These are phyloP conservation scores for Eupristina koningsbergeri DNA, from an alignment of 1,140 invertebrate species.

Conservation along the genomic window DNA sequence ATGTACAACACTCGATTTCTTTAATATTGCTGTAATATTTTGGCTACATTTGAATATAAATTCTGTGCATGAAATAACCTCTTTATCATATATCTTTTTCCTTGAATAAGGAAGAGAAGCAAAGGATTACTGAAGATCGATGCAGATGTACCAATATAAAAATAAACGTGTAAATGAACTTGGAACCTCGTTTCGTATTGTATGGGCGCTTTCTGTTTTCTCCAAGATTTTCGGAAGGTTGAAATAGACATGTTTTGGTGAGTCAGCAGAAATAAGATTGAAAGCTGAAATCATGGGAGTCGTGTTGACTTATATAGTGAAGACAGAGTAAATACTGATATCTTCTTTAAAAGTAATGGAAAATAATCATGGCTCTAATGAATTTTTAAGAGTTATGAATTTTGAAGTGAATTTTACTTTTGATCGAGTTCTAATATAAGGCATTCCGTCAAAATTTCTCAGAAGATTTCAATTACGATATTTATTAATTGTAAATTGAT, in stretches of 20 bases:
- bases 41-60: background rate
- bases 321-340: slow-evolving; percentile 4
- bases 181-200: background rate
- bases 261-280: background rate
- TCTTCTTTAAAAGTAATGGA: background rate
- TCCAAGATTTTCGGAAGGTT: background rate
- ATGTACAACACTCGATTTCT: background rate
- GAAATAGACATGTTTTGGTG: background rate
- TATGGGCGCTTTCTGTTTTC: background rate
- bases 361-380: background rate
- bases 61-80: background rate
- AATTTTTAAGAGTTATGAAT: background rate
- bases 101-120: background rate
- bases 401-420: slow-evolving; percentile 17
- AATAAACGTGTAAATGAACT: background rate
- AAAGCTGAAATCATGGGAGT: background rate
- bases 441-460: too few species aligned
- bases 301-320: background rate
- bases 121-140: background rate
- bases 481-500: slow-evolving; percentile 13
- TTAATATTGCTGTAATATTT: background rate
- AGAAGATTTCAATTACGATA: too few species aligned
- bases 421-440: too few species aligned
- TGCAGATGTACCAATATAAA: background rate
- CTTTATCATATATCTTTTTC: background rate